A percentile compares a stretch with the other conserved stretches of the same genome.
Conservation (phyloP, 2,888 invertebrate genomes). For the Molanna angustata region DNA sequence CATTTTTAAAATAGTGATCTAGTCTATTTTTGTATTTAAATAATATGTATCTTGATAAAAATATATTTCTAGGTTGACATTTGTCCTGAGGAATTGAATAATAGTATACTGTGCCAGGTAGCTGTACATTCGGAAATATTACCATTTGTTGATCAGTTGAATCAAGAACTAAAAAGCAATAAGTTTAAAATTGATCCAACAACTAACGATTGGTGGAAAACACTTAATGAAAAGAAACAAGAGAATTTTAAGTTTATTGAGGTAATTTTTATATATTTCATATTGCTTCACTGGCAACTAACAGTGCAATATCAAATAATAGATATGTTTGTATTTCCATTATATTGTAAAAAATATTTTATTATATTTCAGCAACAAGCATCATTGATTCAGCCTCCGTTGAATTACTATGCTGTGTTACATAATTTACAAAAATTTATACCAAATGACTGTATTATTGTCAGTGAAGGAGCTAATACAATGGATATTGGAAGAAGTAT, state of each 20-base stretch:
- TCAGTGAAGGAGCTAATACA: slow-evolving; percentile 97
- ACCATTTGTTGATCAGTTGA: slow-evolving; percentile 66
- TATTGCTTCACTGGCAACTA: background rate
- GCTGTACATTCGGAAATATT: slow-evolving; percentile 84
- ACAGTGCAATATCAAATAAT: too few species aligned
- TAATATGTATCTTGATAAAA: slow-evolving; percentile 8
- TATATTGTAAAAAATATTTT: slow-evolving; percentile 23
- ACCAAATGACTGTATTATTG: slow-evolving; percentile 82
- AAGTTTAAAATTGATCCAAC: slow-evolving; percentile 58
- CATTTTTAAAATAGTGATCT: too few species aligned
- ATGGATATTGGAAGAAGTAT: slow-evolving; percentile 97
- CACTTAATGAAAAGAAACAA: slow-evolving; percentile 65
- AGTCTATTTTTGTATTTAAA: too few species aligned
- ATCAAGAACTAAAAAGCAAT: slow-evolving; percentile 54
- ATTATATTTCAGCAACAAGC: slow-evolving; percentile 49
- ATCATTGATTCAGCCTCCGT: slow-evolving; percentile 66
- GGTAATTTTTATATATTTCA: slow-evolving; percentile 42
- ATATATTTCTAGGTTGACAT: slow-evolving; percentile 71
- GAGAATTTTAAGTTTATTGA: slow-evolving; percentile 68
- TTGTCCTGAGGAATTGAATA: slow-evolving; percentile 87
- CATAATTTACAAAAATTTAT: slow-evolving; percentile 73
- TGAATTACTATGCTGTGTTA: slow-evolving; percentile 94
- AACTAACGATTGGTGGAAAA: slow-evolving; percentile 72
- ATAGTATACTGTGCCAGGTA: slow-evolving; percentile 76
- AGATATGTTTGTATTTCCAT: background rate